Conservation (phyloP, 2,113 vertebrate genomes). For the Macrotus californicus region DNA sequence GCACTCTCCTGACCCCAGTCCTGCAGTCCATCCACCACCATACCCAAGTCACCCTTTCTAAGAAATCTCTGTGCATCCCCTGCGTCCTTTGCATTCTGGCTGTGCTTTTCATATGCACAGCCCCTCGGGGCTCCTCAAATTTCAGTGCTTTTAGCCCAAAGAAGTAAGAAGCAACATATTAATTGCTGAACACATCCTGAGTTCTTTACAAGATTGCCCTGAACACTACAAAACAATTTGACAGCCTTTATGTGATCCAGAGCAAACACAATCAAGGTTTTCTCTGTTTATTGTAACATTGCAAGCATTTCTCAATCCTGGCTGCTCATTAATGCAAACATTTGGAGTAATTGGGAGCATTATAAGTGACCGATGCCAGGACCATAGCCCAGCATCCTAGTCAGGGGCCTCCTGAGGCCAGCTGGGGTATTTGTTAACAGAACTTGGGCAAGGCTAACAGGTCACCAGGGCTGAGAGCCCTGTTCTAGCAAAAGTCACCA, state of each 20-base stretch:
- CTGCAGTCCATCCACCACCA: no score
- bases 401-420: neutral
- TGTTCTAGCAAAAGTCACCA: fast-evolving
- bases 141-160: neutral
- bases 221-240: no score
- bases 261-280: neutral
- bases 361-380: neutral
- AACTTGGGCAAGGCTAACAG: neutral
- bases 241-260: neutral
- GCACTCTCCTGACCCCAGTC: neutral
- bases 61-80: neutral
- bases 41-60: fast-evolving
- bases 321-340: fast-evolving
- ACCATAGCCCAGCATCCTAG: fast-evolving
- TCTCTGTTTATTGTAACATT: neutral
- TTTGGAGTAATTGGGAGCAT: neutral
- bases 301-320: fast-evolving
- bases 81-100: neutral
- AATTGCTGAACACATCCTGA: fast-evolving
- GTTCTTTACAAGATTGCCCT: fast-evolving
- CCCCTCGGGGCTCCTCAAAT: neutral
- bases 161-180: neutral
- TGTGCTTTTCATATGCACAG: neutral
- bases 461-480: fast-evolving
- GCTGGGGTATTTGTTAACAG: neutral